phyloP scores from a whole-genome alignment of 2,797 vertebrate species.

The Gephyroberyx darwinii region DNA sequence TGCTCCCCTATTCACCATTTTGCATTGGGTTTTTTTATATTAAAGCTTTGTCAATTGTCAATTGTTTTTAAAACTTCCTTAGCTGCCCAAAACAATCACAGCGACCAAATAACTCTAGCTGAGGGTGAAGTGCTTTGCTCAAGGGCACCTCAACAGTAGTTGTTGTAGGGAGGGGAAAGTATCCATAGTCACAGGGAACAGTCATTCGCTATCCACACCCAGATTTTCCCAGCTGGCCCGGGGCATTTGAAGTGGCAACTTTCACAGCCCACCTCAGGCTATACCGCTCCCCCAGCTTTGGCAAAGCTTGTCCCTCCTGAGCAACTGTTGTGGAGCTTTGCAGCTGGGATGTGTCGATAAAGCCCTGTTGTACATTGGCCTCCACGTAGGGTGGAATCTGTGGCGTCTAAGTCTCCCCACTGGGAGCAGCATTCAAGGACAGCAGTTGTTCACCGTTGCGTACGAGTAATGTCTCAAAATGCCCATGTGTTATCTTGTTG shows the following conservation, averaged over 20 bases:
- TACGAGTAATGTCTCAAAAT: conserved; percentile 44
- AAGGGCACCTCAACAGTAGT: background rate
- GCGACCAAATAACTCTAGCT: background rate
- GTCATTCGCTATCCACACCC: background rate
- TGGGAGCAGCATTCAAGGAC: conserved; percentile 63
- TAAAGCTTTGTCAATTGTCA: no score
- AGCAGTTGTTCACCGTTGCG: conserved; percentile 73
- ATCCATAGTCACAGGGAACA: background rate
- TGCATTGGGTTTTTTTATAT: no score
- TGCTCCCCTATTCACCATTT: background rate
- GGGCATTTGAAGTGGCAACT: conserved; percentile 26
- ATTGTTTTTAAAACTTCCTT: no score
- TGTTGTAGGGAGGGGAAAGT: no score
- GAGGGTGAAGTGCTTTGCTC: background rate
- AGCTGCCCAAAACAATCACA: background rate
- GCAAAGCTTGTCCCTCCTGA: conserved; percentile 31
- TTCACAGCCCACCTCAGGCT: conserved; percentile 1
- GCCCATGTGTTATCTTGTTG: conserved; percentile 64
- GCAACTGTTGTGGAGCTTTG: conserved; percentile 71
- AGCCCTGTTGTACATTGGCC: conserved; percentile 67
- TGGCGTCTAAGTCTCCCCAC: conserved; percentile 35
- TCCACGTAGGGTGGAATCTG: conserved; percentile 58
- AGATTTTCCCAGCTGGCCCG: conserved; percentile 26
- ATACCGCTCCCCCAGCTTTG: conserved; percentile 30
- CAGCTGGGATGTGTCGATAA: conserved; percentile 77